Base-by-base conservation (phyloP, 2,888 invertebrate species). In the Helleia helle region DNA sequence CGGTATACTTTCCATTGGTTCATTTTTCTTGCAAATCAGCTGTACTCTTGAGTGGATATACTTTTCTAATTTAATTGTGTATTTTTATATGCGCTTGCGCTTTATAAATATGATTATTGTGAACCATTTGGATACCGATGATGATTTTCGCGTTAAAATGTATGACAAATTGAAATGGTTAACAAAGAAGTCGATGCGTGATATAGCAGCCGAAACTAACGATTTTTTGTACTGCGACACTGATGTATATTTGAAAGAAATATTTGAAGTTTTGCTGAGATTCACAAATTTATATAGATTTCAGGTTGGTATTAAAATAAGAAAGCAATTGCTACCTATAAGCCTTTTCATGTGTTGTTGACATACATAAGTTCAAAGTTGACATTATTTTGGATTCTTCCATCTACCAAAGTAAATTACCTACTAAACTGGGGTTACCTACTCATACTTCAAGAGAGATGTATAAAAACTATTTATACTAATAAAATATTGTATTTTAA, bases 101-200 rank as follows among this genome's bases (percentile, higher is more conserved):
- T 67, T 65, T 36, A 46, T 75, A 1, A 77, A 77, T 44, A 50
- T 57, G 4, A 62, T 74, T 2, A 55, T 76, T 17, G 47, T 44
- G n/a, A 73, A 68, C 34, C 62, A 69, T 44, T 50, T 71, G 22
- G 48, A 55, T 15, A 47, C 38, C 9, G 38, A 40, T 18, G 9
- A 36, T 14, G 38, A 36, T 24, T 8, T 36, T 26, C 17, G 9
- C 12, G 24, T n/a, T 6, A 9, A 42, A 24, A 18, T 29, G 18
- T 5, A 43, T 36, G 17, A 44, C 47, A 27, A 27, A 6, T 6
- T 44, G 4, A 39, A 43, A 15, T 44, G 44, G 24, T 47, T 56
- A 8, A 51, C 54, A 2, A 54, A 51, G 43, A 49, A 42, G 4
- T 37, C 46, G 7, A 47, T 68, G 31, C 55, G 58, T 8, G 48